A percentile compares a stretch with the other conserved stretches of the same genome.
phyloP scores from a whole-genome alignment of 2,888 invertebrate species.

The Dermolepida albohirtum region DNA sequence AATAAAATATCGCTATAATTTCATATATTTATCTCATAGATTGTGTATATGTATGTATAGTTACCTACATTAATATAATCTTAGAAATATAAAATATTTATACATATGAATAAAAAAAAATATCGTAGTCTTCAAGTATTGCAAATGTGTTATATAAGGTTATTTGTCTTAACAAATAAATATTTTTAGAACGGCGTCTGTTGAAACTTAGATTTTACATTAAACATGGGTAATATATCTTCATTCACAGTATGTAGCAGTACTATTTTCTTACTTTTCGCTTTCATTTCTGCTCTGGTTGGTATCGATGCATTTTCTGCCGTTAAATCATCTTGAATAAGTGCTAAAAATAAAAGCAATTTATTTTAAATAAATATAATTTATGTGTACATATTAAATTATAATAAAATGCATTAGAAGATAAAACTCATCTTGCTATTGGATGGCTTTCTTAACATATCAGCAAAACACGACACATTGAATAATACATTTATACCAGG shows the following conservation, averaged over 20 bases:
- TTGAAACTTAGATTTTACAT: not conserved
- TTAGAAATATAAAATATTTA: conserved; percentile 8
- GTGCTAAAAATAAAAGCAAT: conserved; percentile 4
- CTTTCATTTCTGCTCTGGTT: conserved; percentile 51
- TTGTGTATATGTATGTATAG: not conserved
- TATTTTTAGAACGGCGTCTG: not conserved
- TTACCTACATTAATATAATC: conserved; percentile 9
- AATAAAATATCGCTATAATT: no score
- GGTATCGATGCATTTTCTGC: conserved; percentile 50
- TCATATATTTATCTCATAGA: no score
- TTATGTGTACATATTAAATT: no score
- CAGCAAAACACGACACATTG: no score
- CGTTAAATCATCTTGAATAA: conserved; percentile 43
- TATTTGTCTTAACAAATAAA: not conserved
- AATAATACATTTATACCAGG: no score
- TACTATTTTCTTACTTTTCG: conserved; percentile 48
- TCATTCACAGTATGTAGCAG: conserved; percentile 11
- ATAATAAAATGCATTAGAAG: no score
- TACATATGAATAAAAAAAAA: not conserved
- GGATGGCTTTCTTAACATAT: no score
- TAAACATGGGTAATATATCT: conserved; percentile 12
- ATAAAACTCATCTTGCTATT: no score
- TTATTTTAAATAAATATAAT: not conserved
- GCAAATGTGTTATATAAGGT: not conserved
- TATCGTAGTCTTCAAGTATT: not conserved